A percentile compares a stretch with the other conserved stretches of the same genome.
These are phyloP conservation scores for Tokudaia tokunoshimensis DNA, from an alignment of 2,797 vertebrate species.

Conservation along the genomic window DNA sequence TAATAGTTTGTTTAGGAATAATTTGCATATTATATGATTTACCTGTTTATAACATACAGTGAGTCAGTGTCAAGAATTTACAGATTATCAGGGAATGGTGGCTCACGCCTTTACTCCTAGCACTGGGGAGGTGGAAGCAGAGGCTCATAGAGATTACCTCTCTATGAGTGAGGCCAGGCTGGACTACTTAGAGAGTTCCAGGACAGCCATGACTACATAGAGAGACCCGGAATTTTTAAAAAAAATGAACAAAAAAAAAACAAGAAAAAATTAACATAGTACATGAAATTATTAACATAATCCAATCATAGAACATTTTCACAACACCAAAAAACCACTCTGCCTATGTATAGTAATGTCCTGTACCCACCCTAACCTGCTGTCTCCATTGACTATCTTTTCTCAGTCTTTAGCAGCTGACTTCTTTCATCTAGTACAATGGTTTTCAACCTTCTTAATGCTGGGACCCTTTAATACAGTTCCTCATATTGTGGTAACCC, in stretches of 20 bases:
- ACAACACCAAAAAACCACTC: neutral
- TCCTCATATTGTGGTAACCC: neutral
- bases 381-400: neutral
- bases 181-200: neutral
- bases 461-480: neutral
- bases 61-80: neutral
- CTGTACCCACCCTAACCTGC: neutral
- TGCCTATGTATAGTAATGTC: neutral
- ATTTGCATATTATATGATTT: neutral
- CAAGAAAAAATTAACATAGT: neutral
- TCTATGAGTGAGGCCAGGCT: neutral
- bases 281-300: neutral
- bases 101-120: neutral
- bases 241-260: neutral
- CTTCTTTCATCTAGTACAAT: neutral
- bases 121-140: neutral
- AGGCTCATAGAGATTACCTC: neutral
- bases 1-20: neutral
- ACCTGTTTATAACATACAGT: neutral
- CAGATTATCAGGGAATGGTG: neutral
- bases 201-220: neutral
- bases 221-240: neutral
- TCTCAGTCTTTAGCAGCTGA: neutral
- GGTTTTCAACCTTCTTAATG: neutral
- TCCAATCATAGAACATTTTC: neutral